Conservation (phyloP, 1,140 invertebrate species). For the Diachasma alloeum region DNA sequence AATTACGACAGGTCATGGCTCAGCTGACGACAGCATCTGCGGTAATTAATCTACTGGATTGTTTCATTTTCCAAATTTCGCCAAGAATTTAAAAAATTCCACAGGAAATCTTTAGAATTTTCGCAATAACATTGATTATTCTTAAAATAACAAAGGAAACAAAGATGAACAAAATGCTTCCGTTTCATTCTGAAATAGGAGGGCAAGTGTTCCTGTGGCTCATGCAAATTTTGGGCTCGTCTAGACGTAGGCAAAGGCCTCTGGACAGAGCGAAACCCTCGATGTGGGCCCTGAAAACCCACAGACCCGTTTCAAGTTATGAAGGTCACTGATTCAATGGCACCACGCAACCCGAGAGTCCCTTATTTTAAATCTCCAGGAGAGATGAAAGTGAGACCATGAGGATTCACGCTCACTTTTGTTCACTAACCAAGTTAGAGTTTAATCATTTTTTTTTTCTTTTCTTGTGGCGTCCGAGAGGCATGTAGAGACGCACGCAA, state of each 20-base stretch:
- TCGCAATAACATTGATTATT: too few relatives aligned
- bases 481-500: neutral
- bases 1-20: constrained; percentile 58
- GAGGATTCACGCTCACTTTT: neutral
- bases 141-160: too few relatives aligned
- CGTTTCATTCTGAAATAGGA: too few relatives aligned
- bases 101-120: too few relatives aligned
- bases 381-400: neutral
- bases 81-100: too few relatives aligned
- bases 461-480: neutral
- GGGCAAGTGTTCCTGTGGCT: neutral
- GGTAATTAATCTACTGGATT: neutral
- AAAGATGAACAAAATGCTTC: too few relatives aligned
- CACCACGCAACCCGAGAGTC: constrained; percentile 33
- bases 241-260: constrained; percentile 41
- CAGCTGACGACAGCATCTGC: neutral
- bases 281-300: too few relatives aligned
- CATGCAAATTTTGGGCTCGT: constrained; percentile 45
- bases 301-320: constrained; percentile 61
- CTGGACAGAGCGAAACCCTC: too few relatives aligned
- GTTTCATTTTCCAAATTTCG: too few relatives aligned
- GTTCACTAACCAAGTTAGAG: neutral
- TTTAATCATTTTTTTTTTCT: neutral
- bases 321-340: constrained; percentile 64
- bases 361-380: neutral